These are phyloP conservation scores for Acromyrmex echinatior DNA, from an alignment of 1,140 invertebrate genomes.

Conservation along the genomic window DNA sequence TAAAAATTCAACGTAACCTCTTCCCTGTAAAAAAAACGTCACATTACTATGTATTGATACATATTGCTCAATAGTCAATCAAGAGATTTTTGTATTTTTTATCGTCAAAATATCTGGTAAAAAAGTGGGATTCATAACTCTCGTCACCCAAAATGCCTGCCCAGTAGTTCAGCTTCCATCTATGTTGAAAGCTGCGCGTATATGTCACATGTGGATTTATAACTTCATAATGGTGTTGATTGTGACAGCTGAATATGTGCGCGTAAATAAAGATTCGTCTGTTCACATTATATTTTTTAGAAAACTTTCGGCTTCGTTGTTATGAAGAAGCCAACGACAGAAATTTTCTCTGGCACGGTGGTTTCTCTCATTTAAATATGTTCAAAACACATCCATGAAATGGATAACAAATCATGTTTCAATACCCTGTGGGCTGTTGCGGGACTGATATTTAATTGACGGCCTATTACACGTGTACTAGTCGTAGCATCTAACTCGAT, in stretches of 20 bases:
- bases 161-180: not conserved
- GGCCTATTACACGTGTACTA: too few species aligned
- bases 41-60: too few species aligned
- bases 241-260: not conserved
- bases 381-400: too few species aligned
- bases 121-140: too few species aligned
- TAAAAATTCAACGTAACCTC: not conserved
- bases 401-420: too few species aligned
- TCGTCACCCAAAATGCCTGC: not conserved
- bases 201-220: not conserved
- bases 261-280: not conserved
- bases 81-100: not conserved
- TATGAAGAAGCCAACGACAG: too few species aligned
- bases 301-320: not conserved
- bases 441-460: too few species aligned
- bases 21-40: slow-evolving; percentile 11
- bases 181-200: not conserved
- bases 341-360: too few species aligned
- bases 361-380: too few species aligned
- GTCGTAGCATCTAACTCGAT: too few species aligned
- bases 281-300: not conserved
- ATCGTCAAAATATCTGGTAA: too few species aligned
- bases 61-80: not conserved
- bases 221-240: not conserved
- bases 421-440: too few species aligned